These are phyloP conservation scores for Chromobotia macracanthus DNA, from an alignment of 2,797 vertebrate species.

Conservation along the genomic window DNA sequence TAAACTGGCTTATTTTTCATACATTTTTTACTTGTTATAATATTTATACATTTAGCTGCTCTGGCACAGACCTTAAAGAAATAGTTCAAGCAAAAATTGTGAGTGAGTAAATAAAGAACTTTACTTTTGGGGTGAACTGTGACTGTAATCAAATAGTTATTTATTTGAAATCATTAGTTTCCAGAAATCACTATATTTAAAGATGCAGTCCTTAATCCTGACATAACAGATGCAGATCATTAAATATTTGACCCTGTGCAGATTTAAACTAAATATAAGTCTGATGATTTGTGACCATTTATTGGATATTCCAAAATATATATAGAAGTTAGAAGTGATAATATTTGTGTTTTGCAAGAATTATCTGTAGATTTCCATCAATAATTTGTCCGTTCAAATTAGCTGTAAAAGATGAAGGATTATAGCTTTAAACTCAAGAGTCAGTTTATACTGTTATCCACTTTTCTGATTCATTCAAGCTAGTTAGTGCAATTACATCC, in stretches of 20 bases:
- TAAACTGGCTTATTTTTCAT: conserved; percentile 42
- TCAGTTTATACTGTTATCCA: conserved; percentile 22
- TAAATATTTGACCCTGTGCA: background rate
- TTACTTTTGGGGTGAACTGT: too few relatives aligned
- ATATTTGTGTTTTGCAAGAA: background rate
- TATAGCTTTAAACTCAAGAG: background rate
- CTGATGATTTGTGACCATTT: background rate
- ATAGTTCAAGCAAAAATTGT: background rate
- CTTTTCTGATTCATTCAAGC: conserved; percentile 15
- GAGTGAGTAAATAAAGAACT: too few relatives aligned
- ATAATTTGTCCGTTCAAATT: background rate
- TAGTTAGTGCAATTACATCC: conserved; percentile 26
- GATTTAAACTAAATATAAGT: background rate
- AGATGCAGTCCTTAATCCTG: background rate
- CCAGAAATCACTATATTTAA: background rate
- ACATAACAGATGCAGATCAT: background rate
- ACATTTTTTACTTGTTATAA: conserved; percentile 1
- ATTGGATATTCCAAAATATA: background rate
- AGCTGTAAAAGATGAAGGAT: background rate
- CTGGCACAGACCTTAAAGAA: background rate
- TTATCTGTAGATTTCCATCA: background rate
- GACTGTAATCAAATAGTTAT: background rate
- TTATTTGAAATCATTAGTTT: background rate
- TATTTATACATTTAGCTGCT: background rate
- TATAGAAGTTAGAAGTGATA: background rate